Evolutionary conservation across 2,113 vertebrate species (phyloP), one percentile per base, ranked within the genome.

Genomic region (Nettapus auritus): DNA sequence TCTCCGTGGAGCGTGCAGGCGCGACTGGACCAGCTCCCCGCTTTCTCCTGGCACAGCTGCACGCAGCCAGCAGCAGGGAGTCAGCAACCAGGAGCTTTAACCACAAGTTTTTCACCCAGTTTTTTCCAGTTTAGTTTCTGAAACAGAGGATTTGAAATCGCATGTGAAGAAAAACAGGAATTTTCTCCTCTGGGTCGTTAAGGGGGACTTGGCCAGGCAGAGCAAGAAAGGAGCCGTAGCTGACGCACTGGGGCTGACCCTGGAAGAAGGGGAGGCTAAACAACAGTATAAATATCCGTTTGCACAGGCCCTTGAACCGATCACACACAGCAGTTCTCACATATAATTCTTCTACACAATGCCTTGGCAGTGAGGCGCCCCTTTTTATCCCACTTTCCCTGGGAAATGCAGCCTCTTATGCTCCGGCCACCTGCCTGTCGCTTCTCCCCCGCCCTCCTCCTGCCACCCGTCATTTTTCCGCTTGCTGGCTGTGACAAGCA

Each of bases 11-110:
- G 92, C 90, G 78, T 90, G 88, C 92, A 92, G 77, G 86, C 80
- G 82, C 87, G 94, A 88, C 79, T 93, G 92, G 90, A 94, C 91
- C 94, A 88, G 77, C 75, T 96, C 88, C 83, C 28, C n/a, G 60
- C 28, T 1, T 96, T 96, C 93, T 75, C 52, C 90, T 94, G 92
- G 94, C 86, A 86, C 77, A 86, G 77, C 88, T 71, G 86, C 93
- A 83, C 62, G 36, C 90, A 64, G 60, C 57, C 70, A 88, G 48
- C 79, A 93, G 88, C 36, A 71, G 73, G 62, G 73, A 94, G 66
- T 78, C 68, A 52, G 55, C 67, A 78, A 88, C 44, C 74, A 69
- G 80, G 52, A 56, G 53, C 44, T 53, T 82, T 55, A 90, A 92
- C 55, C 34, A 17, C 50, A 92, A 73, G 20, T 33, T 82, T 88